Evolutionary conservation across 2,888 invertebrate species (phyloP), one percentile per base, ranked within the genome.

Genomic region (Drosophila anomalata): DNA sequence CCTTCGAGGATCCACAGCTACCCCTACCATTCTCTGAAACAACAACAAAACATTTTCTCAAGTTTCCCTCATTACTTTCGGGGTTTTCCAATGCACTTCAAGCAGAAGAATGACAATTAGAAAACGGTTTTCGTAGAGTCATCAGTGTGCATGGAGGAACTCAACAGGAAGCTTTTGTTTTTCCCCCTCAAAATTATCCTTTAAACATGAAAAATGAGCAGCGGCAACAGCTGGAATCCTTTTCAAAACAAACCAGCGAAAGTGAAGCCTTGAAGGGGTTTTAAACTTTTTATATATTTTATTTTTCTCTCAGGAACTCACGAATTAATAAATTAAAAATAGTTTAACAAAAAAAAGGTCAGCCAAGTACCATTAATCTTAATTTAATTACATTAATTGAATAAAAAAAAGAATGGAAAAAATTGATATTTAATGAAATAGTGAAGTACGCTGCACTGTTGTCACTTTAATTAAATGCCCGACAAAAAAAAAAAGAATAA

Each of bases 101-200:
- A 59, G 59, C 50, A 57, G 50, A 31, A 71, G 67, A 61, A 81
- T 85, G 82, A 82, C 82, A 85, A 82, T 82, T 82, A 82, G 71
- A 85, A 82, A 77, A 73, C 75, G 36, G 24, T 73, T 73, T 57
- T 77, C 60, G 57, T 65, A 55, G 70, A 60, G 63, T 62, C 57
- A 73, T 62, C 63, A 66, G 26, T 6, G 52, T 47, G 52, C 62
- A 53, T 47, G 52, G 61, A 17, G 46, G 52, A 60, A 63, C 57
- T 61, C 57, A 41, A 17, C 47, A 74, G 75, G 71, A 36, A 8
- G 74, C 62, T 63, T 67, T 71, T 71, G 54, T 36, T 51, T 46
- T 46, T 24, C 39, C 36, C 17, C 31, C 3, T 6, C 8, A 48
- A 55, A 77, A 73, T 46, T 69, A 56, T 62, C 48, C 36, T 48